Percentiles rank a stretch among this genome's conserved stretches.
Evolutionary conservation across 2,113 vertebrate genomes (phyloP).

Genomic region (Rhinolophus ferrumequinum): DNA sequence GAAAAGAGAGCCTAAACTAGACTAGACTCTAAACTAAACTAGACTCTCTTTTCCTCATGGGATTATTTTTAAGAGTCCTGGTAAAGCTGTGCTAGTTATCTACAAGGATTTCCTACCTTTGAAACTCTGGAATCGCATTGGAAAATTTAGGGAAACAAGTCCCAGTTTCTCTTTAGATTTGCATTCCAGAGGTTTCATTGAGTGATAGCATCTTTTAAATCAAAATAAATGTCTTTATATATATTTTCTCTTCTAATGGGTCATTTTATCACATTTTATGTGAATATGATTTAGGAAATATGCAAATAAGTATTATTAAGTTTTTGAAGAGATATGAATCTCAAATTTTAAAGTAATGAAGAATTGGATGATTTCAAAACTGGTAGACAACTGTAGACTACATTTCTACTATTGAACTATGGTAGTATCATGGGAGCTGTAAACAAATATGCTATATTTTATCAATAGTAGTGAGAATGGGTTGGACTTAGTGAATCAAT

Average conservation of each 20-base stretch:
- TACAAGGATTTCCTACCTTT: not conserved
- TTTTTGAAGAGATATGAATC: not conserved
- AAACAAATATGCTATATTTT: not conserved
- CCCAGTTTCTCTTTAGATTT: not conserved
- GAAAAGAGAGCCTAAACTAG: not conserved
- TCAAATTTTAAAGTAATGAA: not conserved
- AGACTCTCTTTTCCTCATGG: rapidly evolving
- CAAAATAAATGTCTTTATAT: not conserved
- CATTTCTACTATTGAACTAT: not conserved
- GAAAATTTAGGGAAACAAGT: not conserved
- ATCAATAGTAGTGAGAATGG: not conserved
- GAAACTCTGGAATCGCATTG: not conserved
- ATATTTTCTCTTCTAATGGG: not conserved
- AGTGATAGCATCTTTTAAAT: not conserved
- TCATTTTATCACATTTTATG: not conserved
- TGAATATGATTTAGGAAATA: not conserved
- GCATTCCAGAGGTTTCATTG: not conserved
- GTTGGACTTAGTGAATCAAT: not conserved
- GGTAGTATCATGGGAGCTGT: not conserved
- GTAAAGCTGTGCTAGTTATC: not conserved
- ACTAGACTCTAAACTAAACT: not conserved
- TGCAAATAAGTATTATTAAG: not conserved
- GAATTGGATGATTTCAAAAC: not conserved
- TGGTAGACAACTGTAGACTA: not conserved
- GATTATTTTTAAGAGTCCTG: not conserved